Evolutionary conservation across 2,888 invertebrate genomes (phyloP).

Genomic region (Pyralis farinalis): DNA sequence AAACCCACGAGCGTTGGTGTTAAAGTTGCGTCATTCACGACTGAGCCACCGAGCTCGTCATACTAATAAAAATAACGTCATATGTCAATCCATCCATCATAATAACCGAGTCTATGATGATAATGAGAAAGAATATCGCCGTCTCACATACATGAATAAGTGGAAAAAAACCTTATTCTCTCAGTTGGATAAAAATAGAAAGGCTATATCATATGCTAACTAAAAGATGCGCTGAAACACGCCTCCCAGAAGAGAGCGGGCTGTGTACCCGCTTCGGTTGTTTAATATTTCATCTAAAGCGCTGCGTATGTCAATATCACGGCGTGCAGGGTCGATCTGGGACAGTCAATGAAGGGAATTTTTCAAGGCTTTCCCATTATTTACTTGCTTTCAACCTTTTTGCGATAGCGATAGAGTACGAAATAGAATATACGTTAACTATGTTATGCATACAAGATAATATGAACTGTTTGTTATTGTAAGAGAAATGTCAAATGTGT

Average conservation of each 20-base stretch:
- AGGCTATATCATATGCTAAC: background rate
- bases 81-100: no score
- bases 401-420: background rate
- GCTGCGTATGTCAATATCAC: constrained; percentile 31
- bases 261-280: constrained; percentile 22
- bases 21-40: no score
- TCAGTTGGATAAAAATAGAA: no score
- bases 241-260: constrained; percentile 17
- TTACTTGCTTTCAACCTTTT: constrained; percentile 4
- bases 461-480: background rate
- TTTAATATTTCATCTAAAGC: constrained; percentile 32
- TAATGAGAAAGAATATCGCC: no score
- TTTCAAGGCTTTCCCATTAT: constrained; percentile 10
- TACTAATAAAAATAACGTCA: no score
- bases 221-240: constrained; percentile 13
- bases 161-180: no score
- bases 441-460: background rate
- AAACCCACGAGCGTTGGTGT: no score
- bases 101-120: no score
- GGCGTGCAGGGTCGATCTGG: constrained; percentile 14
- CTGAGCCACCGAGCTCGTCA: no score
- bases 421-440: constrained; percentile 1
- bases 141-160: no score
- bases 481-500: background rate
- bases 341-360: constrained; percentile 15